Evolutionary conservation across 2,113 vertebrate genomes (phyloP).

Genomic region (Sula dactylatra): DNA sequence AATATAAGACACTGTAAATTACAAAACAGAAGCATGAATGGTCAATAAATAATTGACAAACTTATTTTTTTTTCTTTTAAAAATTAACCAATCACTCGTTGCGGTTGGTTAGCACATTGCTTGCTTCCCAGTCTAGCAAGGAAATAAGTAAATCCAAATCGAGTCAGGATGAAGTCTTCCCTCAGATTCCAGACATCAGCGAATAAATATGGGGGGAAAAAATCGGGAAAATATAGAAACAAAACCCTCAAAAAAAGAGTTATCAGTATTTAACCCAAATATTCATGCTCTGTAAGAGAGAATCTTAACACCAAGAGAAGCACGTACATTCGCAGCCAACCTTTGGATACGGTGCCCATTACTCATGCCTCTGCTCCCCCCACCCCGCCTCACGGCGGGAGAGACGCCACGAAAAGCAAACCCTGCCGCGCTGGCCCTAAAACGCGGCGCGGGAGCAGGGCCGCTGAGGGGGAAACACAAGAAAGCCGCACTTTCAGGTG

Average conservation of each 20-base stretch:
- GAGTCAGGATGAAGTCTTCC: not conserved
- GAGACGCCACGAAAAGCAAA: accelerated
- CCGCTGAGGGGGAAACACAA: accelerated
- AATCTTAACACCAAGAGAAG: accelerated
- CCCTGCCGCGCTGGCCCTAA: accelerated
- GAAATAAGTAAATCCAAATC: not conserved
- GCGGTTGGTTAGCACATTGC: not conserved
- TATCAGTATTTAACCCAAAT: not conserved
- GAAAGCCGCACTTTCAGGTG: accelerated
- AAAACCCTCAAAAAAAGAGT: not conserved
- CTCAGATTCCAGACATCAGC: not conserved
- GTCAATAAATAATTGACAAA: not conserved
- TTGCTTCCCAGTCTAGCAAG: not conserved
- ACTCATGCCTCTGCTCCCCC: no score
- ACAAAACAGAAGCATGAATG: not conserved
- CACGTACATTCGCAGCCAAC: accelerated
- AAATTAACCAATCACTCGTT: not conserved
- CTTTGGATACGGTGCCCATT: accelerated
- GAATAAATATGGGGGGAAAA: not conserved
- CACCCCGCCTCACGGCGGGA: not conserved
- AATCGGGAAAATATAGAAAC: not conserved
- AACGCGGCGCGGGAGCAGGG: accelerated
- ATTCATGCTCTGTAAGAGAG: accelerated
- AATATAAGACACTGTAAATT: not conserved
- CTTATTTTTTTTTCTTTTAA: not conserved